Conservation (phyloP, 2,797 vertebrate species). For the Limosa lapponica region DNA sequence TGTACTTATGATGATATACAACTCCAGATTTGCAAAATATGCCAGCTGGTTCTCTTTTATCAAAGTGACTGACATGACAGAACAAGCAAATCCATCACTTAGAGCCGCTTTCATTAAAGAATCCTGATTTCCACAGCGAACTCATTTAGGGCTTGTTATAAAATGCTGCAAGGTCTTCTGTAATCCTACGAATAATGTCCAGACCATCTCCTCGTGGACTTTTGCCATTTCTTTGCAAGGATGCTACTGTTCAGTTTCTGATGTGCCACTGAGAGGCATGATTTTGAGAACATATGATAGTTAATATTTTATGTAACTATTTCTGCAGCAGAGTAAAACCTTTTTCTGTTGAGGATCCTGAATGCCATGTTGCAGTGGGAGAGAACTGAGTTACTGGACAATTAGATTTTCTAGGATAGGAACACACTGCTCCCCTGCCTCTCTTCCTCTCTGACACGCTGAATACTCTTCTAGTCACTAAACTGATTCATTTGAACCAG, state of each 20-base stretch:
- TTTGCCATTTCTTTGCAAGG: not conserved
- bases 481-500: not conserved
- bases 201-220: not conserved
- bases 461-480: not conserved
- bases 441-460: not conserved
- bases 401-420: not conserved
- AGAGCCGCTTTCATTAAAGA: not conserved
- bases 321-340: not conserved
- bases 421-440: fast-evolving
- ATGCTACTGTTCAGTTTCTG: not conserved
- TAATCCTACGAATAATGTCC: not conserved
- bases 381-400: not conserved
- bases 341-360: not conserved
- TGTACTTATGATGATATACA: not conserved
- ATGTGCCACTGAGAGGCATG: not conserved
- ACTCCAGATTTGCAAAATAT: not conserved
- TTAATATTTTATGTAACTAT: not conserved
- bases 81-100: not conserved
- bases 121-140: not conserved
- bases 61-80: not conserved
- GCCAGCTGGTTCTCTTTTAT: not conserved
- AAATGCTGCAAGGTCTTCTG: not conserved
- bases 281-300: not conserved
- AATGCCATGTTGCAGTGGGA: not conserved
- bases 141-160: not conserved